Base-by-base conservation (phyloP, 2,113 vertebrate genomes). In the Oreochromis aureus region DNA sequence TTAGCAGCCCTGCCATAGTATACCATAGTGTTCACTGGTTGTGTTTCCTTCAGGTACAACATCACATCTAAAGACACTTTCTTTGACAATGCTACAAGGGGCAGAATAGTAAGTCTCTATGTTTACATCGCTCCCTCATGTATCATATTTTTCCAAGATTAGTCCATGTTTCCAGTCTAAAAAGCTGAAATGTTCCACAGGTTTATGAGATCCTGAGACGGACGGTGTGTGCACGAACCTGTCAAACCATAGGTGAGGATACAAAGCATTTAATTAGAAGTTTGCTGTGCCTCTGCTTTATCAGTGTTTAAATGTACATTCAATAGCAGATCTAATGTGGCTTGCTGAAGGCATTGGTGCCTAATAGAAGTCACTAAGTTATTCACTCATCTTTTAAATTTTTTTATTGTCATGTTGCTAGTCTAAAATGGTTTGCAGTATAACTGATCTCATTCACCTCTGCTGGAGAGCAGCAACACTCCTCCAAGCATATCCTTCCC, bases 121-220 rank as follows among this genome's bases (percentile, higher is more conserved):
- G 53, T 18, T 58, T 22, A 1, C 10, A 12, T 61, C 2, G 5
- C 3, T 41, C 41, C 53, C 9, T 48, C 1, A 1, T 32, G 4
- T 19, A 11, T 48, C 7, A 9, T 6, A 5, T 71, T 80, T 53
- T 19, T 56, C 12, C 16, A 44, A 7, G 27, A 61, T 39, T 66
- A 19, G 27, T 78, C 19, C 13, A 19, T 19, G 24, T 13, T 41
- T 63, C 19, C 7, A 30, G 27, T 73, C 19, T 92, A 51, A 91
- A 32, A 4, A 46, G 48, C 5, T 39, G 5, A 6, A 16, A 2
- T 90, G 27, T 86, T 85, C 58, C 11, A 63, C 86, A 99, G 99
- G 98, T 99, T 81, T 97, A 97, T 12, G 98, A 99, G 96, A 99
- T 99, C 94, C 95, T 99, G 95, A 98, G 99, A 93, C 97, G 98